Base-by-base conservation (phyloP, 2,113 vertebrate species). In the Pollachius pollachius region DNA sequence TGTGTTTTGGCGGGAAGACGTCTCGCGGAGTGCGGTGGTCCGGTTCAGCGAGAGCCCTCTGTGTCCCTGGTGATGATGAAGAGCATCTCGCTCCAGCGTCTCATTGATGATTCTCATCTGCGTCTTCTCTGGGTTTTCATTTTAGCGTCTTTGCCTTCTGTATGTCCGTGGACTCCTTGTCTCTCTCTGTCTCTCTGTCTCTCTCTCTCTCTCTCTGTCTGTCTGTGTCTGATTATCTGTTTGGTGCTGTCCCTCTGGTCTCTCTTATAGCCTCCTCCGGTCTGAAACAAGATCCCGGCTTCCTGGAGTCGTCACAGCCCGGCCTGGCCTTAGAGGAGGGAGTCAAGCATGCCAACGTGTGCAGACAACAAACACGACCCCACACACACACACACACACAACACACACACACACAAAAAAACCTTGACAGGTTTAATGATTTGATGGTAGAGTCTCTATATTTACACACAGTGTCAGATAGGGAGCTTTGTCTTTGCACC, bases 211-310 rank as follows among this genome's bases (percentile, higher is more conserved):
- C 61, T 68, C 48, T 41, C 37, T 62, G 61, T 68, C 6, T 79
- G 52, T 27, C 25, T 17, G 18, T 62, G 15, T 19, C 34, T 52
- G n/a, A 74, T 34, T 79, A 34, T 79, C 69, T 60, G 64, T 75
- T 65, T 79, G 5, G 60, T 17, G 71, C 89, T 59, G 70, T 83
- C 76, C 82, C 76, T 76, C 89, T 90, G 81, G 4, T 83, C 85
- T 89, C 85, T 89, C 81, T 93, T 92, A 91, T 89, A 95, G 90
- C 91, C 94, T 90, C 89, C 79, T 81, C 85, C 80, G 79, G 66
- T 82, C 90, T 94, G 97, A 97, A 98, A 98, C 86, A 73, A 77
- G 96, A 99, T 93, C 92, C 62, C 65, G 59, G 88, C 80, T 85
- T 89, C 78, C 88, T 85, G 80, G 83, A 87, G 79, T 81, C 82